A percentile compares a stretch with the other conserved stretches of the same genome.
Evolutionary conservation across 1,140 invertebrate genomes (phyloP).

Genomic region (Arctopsyche grandis): DNA sequence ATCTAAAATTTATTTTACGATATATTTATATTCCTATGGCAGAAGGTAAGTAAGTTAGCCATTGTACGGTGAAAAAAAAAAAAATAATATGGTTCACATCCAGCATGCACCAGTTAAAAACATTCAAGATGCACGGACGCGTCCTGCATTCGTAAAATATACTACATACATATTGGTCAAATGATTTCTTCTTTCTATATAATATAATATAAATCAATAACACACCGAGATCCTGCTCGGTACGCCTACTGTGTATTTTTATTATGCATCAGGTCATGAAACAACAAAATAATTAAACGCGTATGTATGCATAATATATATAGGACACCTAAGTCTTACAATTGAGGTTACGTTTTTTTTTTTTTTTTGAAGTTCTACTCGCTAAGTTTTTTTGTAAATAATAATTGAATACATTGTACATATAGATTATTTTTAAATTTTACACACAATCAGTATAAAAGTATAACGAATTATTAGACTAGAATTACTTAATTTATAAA

Average conservation of each 20-base stretch:
- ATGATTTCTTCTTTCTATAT: not conserved
- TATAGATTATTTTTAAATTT: too few relatives aligned
- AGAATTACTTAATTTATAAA: too few relatives aligned
- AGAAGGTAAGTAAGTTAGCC: conserved; percentile 35
- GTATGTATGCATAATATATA: not conserved
- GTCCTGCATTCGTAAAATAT: not conserved
- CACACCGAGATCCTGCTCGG: conserved; percentile 6
- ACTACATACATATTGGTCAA: too few relatives aligned
- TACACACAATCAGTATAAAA: too few relatives aligned
- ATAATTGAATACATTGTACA: too few relatives aligned
- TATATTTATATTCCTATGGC: not conserved
- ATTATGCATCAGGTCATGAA: not conserved
- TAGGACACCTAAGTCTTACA: not conserved
- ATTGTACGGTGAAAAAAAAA: not conserved
- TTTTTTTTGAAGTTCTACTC: too few relatives aligned
- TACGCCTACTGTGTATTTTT: not conserved
- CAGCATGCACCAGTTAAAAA: conserved; percentile 17
- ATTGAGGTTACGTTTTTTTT: too few relatives aligned
- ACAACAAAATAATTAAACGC: not conserved
- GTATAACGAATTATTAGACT: too few relatives aligned
- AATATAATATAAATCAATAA: not conserved
- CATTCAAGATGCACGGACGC: not conserved
- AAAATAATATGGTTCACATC: conserved; percentile 18
- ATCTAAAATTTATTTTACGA: not conserved
- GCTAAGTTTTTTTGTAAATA: too few relatives aligned